Base-by-base conservation (phyloP, 2,797 vertebrate genomes). In the Lagocephalus sceleratus region DNA sequence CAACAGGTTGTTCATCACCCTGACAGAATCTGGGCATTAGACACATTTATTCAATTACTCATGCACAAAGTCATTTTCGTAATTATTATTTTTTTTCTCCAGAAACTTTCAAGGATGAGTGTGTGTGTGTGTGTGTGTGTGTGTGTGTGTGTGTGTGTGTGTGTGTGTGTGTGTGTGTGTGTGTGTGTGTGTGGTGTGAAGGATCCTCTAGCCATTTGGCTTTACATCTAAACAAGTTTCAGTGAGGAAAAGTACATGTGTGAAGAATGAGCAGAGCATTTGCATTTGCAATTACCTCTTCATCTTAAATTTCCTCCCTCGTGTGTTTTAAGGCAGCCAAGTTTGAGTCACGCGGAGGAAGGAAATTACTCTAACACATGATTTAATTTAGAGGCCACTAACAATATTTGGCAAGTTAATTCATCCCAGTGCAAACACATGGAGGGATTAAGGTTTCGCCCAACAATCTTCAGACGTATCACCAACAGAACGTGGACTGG, bases 21-120 rank as follows among this genome's bases (percentile, higher is more conserved):
- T 66, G 75, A 75, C 70, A 75, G 63, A 68, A 79, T 70, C 55
- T 66, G 76, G 73, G 61, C 63, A 59, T 73, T 64, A 58, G 46
- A 63, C 45, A 23, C 49, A 81, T 76, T 63, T 68, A 68, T 78
- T 58, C 63, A 40, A 66, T 72, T 72, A 32, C 41, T 71, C 52
- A 63, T 62, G 69, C 60, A 64, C 58, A 79, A 75, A 80, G 65
- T 74, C 51, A 68, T 81, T 71, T 67, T 22, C 20, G 51, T 57
- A 52, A 73, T 82, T 69, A 41, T 71, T 70, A 5, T 25, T 12
- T 63, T 66, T 68, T 59, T 61, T 62, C 66, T 29, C 32, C 29
- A 22, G 42, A 68, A 66, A 63, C 80, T 61, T 57, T 69, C 51
- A 23, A 63, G 49, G 62, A 58, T 26, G 3, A 44, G 42, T 10